phyloP scores from a whole-genome alignment of 2,888 invertebrate species.

The Anagyrus pseudococci region DNA sequence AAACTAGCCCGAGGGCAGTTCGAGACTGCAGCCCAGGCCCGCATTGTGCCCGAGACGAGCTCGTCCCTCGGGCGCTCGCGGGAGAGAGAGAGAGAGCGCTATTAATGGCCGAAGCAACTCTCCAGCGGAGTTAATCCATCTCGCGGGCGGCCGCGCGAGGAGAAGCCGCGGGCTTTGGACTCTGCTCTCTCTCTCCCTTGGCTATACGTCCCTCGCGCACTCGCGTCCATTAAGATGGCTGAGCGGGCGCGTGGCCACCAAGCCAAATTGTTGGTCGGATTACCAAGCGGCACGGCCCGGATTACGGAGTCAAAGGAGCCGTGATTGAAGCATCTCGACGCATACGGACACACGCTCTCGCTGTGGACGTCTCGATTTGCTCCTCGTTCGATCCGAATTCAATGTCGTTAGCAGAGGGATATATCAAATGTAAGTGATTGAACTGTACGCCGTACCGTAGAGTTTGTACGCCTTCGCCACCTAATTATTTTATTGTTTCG shows the following conservation, averaged over 20 bases:
- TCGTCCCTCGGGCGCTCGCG: neutral
- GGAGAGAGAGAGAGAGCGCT: conserved; percentile 11
- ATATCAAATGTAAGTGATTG: no score
- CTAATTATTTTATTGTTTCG: no score
- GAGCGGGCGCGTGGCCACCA: neutral
- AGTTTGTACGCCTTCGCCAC: no score
- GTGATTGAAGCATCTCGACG: conserved; percentile 8
- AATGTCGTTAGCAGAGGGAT: no score
- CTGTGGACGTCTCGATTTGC: no score
- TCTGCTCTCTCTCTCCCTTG: neutral
- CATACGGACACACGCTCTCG: neutral
- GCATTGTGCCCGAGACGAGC: neutral
- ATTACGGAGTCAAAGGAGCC: conserved; percentile 35
- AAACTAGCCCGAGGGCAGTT: neutral
- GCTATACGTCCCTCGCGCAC: neutral
- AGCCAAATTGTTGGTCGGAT: conserved; percentile 2
- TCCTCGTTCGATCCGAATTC: no score
- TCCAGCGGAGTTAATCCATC: conserved; percentile 39
- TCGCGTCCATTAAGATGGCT: neutral
- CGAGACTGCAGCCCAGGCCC: neutral
- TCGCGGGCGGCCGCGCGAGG: conserved; percentile 29
- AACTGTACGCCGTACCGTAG: no score
- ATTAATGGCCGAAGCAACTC: conserved; percentile 26
- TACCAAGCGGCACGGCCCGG: neutral
- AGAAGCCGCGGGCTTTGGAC: neutral